Conservation (phyloP, 53 echinoderm and acorn worm species). For the Pentamera pediparva region DNA sequence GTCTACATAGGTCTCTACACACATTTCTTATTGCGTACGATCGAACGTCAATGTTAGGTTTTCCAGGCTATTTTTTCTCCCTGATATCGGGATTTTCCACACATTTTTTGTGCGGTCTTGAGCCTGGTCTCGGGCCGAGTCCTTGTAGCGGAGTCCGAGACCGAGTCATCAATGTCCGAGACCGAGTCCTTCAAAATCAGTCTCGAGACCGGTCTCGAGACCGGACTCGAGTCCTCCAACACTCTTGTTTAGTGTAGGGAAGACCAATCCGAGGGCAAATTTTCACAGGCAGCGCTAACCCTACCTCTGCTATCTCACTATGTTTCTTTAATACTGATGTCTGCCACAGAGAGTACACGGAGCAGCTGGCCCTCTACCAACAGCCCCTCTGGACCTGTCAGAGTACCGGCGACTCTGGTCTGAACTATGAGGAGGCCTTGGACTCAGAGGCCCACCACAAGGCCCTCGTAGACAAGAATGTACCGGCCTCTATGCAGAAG, state of each 20-base stretch:
- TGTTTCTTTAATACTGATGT: slow-evolving; percentile 36
- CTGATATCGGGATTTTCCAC: too few species aligned
- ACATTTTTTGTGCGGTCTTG: too few species aligned
- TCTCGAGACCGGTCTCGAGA: not conserved
- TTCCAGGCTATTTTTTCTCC: too few species aligned
- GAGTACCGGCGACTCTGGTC: slow-evolving; percentile 70
- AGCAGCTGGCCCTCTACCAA: slow-evolving; percentile 65
- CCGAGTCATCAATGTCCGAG: too few species aligned
- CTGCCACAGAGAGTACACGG: slow-evolving; percentile 75
- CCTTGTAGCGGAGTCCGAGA: too few species aligned
- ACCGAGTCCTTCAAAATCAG: too few species aligned
- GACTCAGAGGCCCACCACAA: slow-evolving; percentile 61
- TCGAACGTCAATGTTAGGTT: too few species aligned
- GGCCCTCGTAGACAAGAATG: slow-evolving; percentile 42
- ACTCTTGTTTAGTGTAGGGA: not conserved
- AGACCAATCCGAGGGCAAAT: not conserved
- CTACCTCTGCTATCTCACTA: not conserved
- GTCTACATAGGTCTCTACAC: too few species aligned
- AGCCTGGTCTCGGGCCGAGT: too few species aligned
- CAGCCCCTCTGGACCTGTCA: slow-evolving; percentile 89
- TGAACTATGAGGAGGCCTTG: slow-evolving; percentile 70
- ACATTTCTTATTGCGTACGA: too few species aligned
- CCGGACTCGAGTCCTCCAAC: not conserved
- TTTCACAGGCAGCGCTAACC: too few species aligned
- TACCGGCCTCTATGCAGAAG: slow-evolving; percentile 67